Evolutionary conservation across 2,113 vertebrate genomes (phyloP), one percentile per base, ranked within the genome.

Genomic region (Periophthalmodon schlosseri): DNA sequence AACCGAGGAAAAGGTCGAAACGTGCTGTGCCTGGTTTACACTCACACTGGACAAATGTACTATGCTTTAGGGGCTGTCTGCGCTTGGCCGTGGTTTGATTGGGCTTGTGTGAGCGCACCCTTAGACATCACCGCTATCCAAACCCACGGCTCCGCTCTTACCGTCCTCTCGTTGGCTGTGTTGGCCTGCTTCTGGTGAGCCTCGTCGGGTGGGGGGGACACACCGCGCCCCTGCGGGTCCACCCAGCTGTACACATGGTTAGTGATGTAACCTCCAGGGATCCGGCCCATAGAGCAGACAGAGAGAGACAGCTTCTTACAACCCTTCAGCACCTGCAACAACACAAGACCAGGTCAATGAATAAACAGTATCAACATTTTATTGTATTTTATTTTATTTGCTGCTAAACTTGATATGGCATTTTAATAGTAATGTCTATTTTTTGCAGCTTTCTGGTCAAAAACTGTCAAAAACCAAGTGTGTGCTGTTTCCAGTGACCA

Each of bases 241-340:
- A 98, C 95, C 97, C 97, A 99, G 12, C 95, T 96, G 89, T 99
- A 99, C 74, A 98, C 93, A 70, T 96, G 95, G 91, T 97, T 98
- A 89, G 96, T 97, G 73, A 96, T 87, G 0, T 96, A 96, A 0
- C 95, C 96, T 0, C 94, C 96, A 0, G 96, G 96, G 86, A 97
- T 94, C 9, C 95, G 94, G 0, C 96, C 97, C 56, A 95, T 92
- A 0, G 96, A 97, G 71, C 95, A 95, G n/a, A 99, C 95, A 0
- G 93, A 94, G 74, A 99, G 90, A 76, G 92, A 91, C 87, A 99
- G 91, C 91, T 93, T 96, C 93, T 97, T 97, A 81, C 94, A 96
- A 65, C 97, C 97, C 88, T 98, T 98, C 86, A 99, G 94, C 13
- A 94, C 96, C 97, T 99, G 90, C 4, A 69, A 44, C 52, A 65